These are phyloP conservation scores for Pachyseris speciosa DNA, from an alignment of 64 coral and sea anemone genomes.

Conservation along the genomic window DNA sequence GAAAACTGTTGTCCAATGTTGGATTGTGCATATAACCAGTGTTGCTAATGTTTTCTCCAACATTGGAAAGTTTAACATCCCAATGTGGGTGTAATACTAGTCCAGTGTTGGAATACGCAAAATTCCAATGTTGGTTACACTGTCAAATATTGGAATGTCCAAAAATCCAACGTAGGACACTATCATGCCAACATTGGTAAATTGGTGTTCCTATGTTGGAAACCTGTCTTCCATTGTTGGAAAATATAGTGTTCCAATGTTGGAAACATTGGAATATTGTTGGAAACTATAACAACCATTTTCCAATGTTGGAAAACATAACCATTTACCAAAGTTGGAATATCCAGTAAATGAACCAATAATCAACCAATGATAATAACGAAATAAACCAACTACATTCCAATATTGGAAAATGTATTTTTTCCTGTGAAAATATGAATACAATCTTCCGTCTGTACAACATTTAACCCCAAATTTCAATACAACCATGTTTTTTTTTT, in stretches of 20 bases:
- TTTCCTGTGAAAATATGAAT: constrained; percentile 17
- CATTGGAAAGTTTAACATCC: background rate
- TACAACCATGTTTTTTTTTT: too few species aligned
- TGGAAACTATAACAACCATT: background rate
- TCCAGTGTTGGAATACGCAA: too few species aligned
- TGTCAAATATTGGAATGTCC: background rate
- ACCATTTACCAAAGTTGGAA: constrained; percentile 40
- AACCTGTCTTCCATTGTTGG: background rate
- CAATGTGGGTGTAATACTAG: background rate
- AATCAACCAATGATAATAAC: background rate
- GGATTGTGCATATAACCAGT: background rate
- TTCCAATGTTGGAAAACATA: constrained; percentile 3
- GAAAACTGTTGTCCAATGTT: background rate
- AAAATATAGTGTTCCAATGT: constrained; percentile 17
- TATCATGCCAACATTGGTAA: background rate
- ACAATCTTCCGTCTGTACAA: too few species aligned
- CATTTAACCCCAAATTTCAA: too few species aligned
- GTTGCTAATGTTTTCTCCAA: constrained; percentile 1
- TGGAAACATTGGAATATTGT: background rate
- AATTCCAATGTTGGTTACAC: background rate
- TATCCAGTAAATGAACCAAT: background rate
- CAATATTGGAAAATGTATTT: constrained; percentile 41
- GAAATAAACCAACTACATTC: constrained; percentile 6
- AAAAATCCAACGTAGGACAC: background rate
- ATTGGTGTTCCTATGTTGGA: background rate